Evolutionary conservation across 2,797 vertebrate genomes (phyloP).

Genomic region (Moxostoma hubbsi): DNA sequence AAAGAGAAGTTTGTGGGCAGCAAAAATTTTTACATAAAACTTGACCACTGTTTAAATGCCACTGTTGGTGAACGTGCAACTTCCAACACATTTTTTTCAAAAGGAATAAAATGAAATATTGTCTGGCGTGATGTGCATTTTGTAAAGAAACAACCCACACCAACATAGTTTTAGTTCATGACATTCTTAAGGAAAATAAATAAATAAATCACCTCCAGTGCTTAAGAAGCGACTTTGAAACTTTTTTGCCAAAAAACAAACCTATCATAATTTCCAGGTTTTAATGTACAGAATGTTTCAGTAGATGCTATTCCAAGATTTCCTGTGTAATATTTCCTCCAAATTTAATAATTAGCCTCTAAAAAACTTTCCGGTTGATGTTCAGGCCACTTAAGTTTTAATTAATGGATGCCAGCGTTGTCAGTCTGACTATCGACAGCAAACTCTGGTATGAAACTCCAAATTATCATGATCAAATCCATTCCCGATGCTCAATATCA

Average conservation of each 20-base stretch:
- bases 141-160: neutral
- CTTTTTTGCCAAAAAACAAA: neutral
- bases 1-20: slow-evolving; percentile 43
- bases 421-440: neutral
- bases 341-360: no score
- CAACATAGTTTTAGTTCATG: slow-evolving; percentile 1
- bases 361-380: no score
- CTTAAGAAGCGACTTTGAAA: neutral
- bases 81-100: neutral
- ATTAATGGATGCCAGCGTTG: no score
- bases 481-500: no score
- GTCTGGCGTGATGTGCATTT: neutral
- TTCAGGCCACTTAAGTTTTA: neutral
- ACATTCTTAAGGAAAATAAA: neutral
- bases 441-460: neutral
- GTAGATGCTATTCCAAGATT: no score
- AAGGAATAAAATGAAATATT: neutral
- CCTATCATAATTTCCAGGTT: neutral
- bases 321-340: no score
- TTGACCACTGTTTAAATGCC: slow-evolving; percentile 6
- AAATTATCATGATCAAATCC: no score
- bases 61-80: slow-evolving; percentile 10
- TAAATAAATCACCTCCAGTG: neutral
- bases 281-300: no score
- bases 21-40: slow-evolving; percentile 11